Evolutionary conservation across 1,140 invertebrate species (phyloP), one percentile per base, ranked within the genome.

Genomic region (Drosophila obscura): DNA sequence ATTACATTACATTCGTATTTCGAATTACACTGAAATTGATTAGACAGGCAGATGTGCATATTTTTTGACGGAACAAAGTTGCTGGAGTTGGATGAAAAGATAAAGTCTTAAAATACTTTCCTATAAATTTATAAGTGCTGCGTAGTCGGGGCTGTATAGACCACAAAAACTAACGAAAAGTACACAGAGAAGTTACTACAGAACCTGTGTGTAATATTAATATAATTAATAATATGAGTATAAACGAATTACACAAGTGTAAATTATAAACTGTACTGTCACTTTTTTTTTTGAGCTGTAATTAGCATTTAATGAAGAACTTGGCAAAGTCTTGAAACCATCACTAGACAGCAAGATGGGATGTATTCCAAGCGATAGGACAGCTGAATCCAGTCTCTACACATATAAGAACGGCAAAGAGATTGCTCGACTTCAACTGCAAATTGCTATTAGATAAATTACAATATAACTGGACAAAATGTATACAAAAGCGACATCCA

Each of bases 181-280:
- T 35, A 31, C 58, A 50, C 41, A 63, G 60, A n/a, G 19, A 43
- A 64, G 75, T 73, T 73, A 66, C 61, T 69, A 83, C 81, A 63
- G 64, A 53, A 41, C 55, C 57, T 73, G 51, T 62, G 76, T 65
- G 73, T 60, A 77, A 72, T 62, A 74, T 43, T 59, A 77, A 53
- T 61, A 77, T 77, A 68, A 80, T 62, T 65, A 51, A 51, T 65
- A 69, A 71, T 58, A 77, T 59, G 65, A 72, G 67, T 19, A 73
- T 57, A 15, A 63, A 57, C 31, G 58, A 62, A 50, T 49, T 78
- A 24, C 77, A 59, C 59, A 73, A 75, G 56, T 85, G 68, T 85
- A 85, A 76, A 84, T 84, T 64, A 73, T 75, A 60, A 44, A 63
- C 58, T 24, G 24, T 44, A 63, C 39, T 62, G 43, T 56, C 51